Base-by-base conservation (phyloP, 1,140 invertebrate species). In the Acarapis woodi region DNA sequence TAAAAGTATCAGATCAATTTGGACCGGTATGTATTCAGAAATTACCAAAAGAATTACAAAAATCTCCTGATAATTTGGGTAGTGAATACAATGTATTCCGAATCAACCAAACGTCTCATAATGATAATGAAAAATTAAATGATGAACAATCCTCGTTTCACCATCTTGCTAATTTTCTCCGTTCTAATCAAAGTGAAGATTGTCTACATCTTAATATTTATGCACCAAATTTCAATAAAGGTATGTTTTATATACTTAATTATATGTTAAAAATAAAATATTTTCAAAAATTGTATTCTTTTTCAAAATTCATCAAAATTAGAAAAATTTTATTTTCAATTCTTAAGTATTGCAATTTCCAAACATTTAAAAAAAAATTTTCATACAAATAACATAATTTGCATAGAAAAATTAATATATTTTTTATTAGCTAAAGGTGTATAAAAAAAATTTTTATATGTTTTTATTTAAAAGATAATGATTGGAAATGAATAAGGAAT, bases 121-220 rank as follows among this genome's bases (percentile, higher is more conserved):
- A 21, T 4, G n/a, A 35, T 26, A 6, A n/a, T n/a, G n/a, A 6
- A 26, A 8, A n/a, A 26, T 26, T 26, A 6, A 6, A n/a, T n/a
- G 14, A 3, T 4, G 14, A 16, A 4, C 19, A n/a, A 3, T 18
- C 20, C 33, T 18, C 33, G 33, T 19, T 23, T 8, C 14, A n/a
- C 5, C 14, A 15, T 10, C 14, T 15, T 8, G 12, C 62, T 78
- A 47, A 62, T 90, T 50, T 55, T 80, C 42, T 76, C 77, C 8
- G 74, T 77, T 53, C 61, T 93, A 75, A 87, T 52, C 80, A 90
- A 57, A 78, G 70, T 44, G 87, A 94, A 61, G 87, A 96, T 60
- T 96, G 87, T 53, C 66, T 94, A 23, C 90, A 88, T 55, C 62
- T 94, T 44, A 94, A 94, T 55, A 78, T 96, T 51, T 93, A 88